Base-by-base conservation (phyloP, 1,140 invertebrate genomes). In the Lordiphosa stackelbergi region DNA sequence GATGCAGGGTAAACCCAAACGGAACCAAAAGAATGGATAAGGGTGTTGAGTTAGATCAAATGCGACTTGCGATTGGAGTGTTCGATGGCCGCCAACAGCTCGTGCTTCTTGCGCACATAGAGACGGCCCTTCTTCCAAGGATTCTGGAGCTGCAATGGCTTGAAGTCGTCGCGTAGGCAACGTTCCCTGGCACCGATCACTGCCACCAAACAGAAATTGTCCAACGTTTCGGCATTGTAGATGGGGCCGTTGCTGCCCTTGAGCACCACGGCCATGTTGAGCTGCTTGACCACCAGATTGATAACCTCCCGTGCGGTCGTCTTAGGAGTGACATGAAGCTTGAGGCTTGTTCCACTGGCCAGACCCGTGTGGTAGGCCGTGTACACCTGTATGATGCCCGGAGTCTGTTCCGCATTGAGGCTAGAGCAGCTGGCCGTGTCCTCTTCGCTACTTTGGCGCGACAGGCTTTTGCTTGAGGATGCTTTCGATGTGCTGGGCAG, bases 301-400 rank as follows among this genome's bases (percentile, higher is more conserved):
- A 98, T 95, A 3, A 98, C 96, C 89, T 99, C 96, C 4, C 95
- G 89, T 0, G 97, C 95, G 0, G 95, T 96, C 0, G 97, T 99
- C 49, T 93, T 91, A 0, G 93, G 92, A 1, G 95, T 97, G 0
- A 98, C 95, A 87, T 98, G 95, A 0, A 99, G 89, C 85, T 96
- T 97, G 1, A 99, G 91, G 69, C 95, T 97, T 2, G 96, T 98
- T 0, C 96, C 97, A 38, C 92, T 93, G 4, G 95, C 95, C 56
- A 98, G 87, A 16, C 97, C 97, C 0, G 96, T 98, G 66, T 98
- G 95, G 86, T 98, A 99, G 3, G 97, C 96, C 1, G 96, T 96
- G 85, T 95, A 98, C 16, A 99, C 96, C 93, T 95, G 92, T 13
- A 93, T 88, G 57, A 93, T 93, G 22, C 92, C 92, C 0, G 22